Evolutionary conservation across 2,888 invertebrate genomes (phyloP).

Genomic region (Neoaliturus tenellus): DNA sequence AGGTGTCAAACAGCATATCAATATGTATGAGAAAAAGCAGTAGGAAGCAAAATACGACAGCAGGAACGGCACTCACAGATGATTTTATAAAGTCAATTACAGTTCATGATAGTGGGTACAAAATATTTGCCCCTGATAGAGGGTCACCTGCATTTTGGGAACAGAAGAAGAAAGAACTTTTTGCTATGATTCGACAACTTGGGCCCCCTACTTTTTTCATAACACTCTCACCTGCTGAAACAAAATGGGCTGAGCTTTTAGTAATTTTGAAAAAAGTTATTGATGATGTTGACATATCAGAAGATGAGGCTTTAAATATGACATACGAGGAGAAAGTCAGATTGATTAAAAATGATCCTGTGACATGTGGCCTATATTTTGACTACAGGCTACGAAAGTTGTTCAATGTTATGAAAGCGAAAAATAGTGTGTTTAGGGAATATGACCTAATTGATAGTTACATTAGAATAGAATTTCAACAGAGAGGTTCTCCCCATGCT

Average conservation of each 20-base stretch:
- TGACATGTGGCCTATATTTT: slow-evolving; percentile 65
- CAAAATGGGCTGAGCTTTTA: slow-evolving; percentile 57
- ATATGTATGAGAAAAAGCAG: slow-evolving; percentile 49
- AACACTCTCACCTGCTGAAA: slow-evolving; percentile 63
- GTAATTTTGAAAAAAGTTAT: slow-evolving; percentile 54
- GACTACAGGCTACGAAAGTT: slow-evolving; percentile 53
- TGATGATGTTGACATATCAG: slow-evolving; percentile 56
- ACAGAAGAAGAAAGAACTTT: slow-evolving; percentile 64
- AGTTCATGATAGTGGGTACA: slow-evolving; percentile 32
- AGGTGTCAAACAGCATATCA: background rate
- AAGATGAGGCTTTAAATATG: slow-evolving; percentile 58
- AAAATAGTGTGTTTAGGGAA: slow-evolving; percentile 57
- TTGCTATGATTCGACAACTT: slow-evolving; percentile 64
- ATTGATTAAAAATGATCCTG: slow-evolving; percentile 65
- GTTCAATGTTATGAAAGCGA: slow-evolving; percentile 59
- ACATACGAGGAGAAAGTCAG: slow-evolving; percentile 61
- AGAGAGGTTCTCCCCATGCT: slow-evolving; percentile 67
- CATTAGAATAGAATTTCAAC: slow-evolving; percentile 67
- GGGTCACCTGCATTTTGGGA: slow-evolving; percentile 65
- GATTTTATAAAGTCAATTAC: background rate
- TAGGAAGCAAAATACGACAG: background rate
- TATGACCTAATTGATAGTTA: slow-evolving; percentile 48
- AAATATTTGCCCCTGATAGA: slow-evolving; percentile 34
- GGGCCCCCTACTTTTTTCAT: slow-evolving; percentile 64
- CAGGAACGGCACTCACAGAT: background rate